These are phyloP conservation scores for Ophonus ardosiacus DNA, from an alignment of 2,888 invertebrate genomes.

Conservation along the genomic window DNA sequence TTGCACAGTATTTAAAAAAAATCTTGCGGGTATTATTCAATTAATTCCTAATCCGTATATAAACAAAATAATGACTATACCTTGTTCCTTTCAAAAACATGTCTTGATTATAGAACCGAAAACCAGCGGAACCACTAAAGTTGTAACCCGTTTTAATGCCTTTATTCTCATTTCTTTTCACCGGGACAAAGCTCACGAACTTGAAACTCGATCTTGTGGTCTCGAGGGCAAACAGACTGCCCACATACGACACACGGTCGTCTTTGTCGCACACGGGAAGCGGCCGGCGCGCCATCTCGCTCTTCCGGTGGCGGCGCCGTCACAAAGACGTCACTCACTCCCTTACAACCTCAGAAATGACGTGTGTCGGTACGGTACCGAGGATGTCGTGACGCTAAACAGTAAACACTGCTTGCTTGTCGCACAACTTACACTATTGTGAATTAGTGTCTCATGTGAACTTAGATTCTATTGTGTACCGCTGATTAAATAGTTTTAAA, in stretches of 20 bases:
- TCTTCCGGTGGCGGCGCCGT: slow-evolving; percentile 55
- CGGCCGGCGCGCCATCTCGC: slow-evolving; percentile 27
- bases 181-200: slow-evolving; percentile 3
- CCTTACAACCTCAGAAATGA: slow-evolving; percentile 40
- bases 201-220: slow-evolving; percentile 37
- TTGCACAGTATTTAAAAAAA: too few relatives aligned
- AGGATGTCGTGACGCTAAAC: not conserved
- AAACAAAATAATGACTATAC: not conserved
- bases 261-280: slow-evolving; percentile 15
- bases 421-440: not conserved
- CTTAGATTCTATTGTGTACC: not conserved
- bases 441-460: not conserved
- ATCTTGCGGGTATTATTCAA: too few relatives aligned
- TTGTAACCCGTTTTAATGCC: slow-evolving; percentile 7
- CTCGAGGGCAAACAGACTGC: slow-evolving; percentile 36
- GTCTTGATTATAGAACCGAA: not conserved
- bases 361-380: slow-evolving; percentile 32
- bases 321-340: slow-evolving; percentile 60
- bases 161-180: slow-evolving; percentile 3
- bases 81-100: not conserved
- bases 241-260: slow-evolving; percentile 38
- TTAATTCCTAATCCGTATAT: not conserved
- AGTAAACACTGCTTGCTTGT: not conserved
- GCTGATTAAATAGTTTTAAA: not conserved
- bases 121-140: not conserved